Evolutionary conservation across 2,888 invertebrate genomes (phyloP), one percentile per base, ranked within the genome.

Genomic region (Ennomos fuscantarius): DNA sequence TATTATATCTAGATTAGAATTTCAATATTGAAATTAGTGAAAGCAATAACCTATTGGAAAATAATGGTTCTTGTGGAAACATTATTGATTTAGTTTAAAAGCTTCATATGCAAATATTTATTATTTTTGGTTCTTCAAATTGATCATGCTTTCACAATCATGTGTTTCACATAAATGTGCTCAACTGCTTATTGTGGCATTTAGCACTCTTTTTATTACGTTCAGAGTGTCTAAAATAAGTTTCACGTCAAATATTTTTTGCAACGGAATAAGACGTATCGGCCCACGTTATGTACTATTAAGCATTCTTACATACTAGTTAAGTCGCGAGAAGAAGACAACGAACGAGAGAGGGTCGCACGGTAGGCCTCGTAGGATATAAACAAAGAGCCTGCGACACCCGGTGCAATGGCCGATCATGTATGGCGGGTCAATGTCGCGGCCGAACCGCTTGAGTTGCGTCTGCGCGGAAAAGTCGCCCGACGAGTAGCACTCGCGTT

Each of bases 361-460:
- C 64, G 65, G 68, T 63, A 73, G 75, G 76, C 74, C 76, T 78
- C 78, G 75, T 79, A 88, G 90, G 88, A 87, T 80, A 87, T 89
- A 91, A 91, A 91, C 90, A 91, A 91, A 89, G 88, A 90, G 87
- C 78, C 90, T 90, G 86, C 86, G 86, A 89, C 87, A 87, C 76
- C 73, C 84, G 75, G 91, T 87, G 91, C 91, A 89, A 86, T 89
- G 91, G 79, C 91, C 91, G 89, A 84, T 82, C 86, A 82, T 78
- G 83, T 84, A 84, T 82, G 83, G 75, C 83, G 82, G 91, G 89
- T 92, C 92, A 91, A 90, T 91, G 91, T 91, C 91, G 90, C 85
- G 90, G 86, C 74, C 87, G 76, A 76, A 75, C 82, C 81, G 79
- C 87, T 83, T 82, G 74, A 83, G 85, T 81, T 83, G 84, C 82